Percentiles rank a stretch among this genome's conserved stretches.
Conservation (phyloP, 2,888 invertebrate species). For the Amphimallon solstitiale region DNA sequence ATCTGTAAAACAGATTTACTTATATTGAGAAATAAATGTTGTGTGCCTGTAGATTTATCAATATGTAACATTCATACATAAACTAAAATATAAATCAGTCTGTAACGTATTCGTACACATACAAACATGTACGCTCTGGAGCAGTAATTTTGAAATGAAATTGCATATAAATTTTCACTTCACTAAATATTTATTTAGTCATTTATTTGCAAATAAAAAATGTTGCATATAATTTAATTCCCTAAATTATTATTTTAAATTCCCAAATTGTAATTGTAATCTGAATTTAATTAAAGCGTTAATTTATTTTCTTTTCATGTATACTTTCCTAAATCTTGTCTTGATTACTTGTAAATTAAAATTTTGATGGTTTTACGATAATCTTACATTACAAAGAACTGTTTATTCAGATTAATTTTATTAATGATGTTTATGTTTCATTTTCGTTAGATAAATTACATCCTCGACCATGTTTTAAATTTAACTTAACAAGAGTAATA, state of each 20-base stretch:
- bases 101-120: no score
- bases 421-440: constrained; percentile 31
- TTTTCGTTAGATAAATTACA: constrained; percentile 32
- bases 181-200: no score
- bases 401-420: constrained; percentile 30
- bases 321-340: neutral
- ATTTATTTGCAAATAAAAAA: no score
- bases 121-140: neutral
- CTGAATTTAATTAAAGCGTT: no score
- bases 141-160: neutral
- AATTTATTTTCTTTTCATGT: no score
- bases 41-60: no score
- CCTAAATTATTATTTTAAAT: no score
- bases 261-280: no score
- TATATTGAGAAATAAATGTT: neutral
- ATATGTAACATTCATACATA: no score
- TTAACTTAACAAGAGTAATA: constrained; percentile 6
- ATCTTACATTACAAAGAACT: neutral
- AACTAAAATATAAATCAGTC: no score
- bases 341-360: constrained; percentile 13
- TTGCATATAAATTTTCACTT: neutral
- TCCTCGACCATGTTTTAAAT: constrained; percentile 25
- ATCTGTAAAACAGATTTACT: neutral
- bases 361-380: neutral
- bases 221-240: no score